These are phyloP conservation scores for Graptemys geographica DNA, from an alignment of 2,797 vertebrate genomes.

Conservation along the genomic window DNA sequence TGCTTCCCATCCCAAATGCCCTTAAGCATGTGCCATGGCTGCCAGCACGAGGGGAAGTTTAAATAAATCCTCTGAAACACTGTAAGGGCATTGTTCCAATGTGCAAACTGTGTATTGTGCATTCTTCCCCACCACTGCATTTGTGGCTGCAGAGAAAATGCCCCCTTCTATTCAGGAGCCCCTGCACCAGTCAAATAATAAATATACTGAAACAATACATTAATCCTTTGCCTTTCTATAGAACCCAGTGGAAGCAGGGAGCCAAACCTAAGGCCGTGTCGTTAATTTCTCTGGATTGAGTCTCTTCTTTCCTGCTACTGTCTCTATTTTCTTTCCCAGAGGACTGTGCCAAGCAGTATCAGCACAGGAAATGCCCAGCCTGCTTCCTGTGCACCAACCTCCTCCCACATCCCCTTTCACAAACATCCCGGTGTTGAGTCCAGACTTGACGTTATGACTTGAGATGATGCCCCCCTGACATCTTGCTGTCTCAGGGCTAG, in stretches of 20 bases:
- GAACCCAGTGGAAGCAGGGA: neutral
- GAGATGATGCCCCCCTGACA: neutral
- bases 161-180: neutral
- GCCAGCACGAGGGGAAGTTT: fast-evolving
- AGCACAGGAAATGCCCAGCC: neutral
- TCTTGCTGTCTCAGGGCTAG: neutral
- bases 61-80: neutral
- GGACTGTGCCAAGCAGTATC: neutral
- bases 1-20: neutral
- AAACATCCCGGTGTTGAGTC: neutral
- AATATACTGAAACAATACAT: neutral
- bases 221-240: neutral
- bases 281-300: neutral
- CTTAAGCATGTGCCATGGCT: neutral
- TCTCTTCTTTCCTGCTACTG: neutral
- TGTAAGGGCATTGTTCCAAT: neutral
- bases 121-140: neutral
- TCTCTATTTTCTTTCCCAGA: neutral
- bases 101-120: neutral
- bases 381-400: neutral
- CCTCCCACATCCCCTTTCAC: neutral
- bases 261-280: neutral
- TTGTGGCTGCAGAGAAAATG: fast-evolving
- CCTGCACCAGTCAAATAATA: neutral
- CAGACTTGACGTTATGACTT: neutral